phyloP scores from a whole-genome alignment of 2,113 vertebrate genomes.

The Neolamprologus falcicula region DNA sequence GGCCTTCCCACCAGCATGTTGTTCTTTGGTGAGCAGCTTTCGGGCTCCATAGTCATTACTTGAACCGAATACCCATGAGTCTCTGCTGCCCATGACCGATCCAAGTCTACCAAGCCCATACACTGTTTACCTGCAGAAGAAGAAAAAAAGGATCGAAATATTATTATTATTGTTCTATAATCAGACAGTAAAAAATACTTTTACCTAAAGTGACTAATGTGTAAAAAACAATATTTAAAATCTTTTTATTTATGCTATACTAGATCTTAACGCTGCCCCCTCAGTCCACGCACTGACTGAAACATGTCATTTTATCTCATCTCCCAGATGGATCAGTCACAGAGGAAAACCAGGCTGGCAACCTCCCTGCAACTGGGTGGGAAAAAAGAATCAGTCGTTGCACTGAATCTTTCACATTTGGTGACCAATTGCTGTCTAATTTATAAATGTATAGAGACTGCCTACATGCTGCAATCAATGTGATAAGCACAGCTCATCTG shows the following conservation, averaged over 20 bases:
- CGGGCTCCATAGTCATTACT: constrained; percentile 93
- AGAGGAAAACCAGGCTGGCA: neutral
- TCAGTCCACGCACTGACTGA: neutral
- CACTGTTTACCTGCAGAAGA: constrained; percentile 83
- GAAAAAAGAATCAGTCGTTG: neutral
- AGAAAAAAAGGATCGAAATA: neutral
- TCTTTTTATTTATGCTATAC: neutral
- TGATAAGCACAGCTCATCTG: neutral
- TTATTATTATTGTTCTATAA: neutral
- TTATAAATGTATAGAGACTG: neutral
- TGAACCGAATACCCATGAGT: constrained; percentile 76
- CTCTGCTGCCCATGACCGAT: constrained; percentile 88
- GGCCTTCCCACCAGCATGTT: constrained; percentile 83
- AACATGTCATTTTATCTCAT: neutral
- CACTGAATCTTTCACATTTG: neutral
- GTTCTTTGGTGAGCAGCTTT: constrained; percentile 95
- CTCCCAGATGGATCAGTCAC: neutral
- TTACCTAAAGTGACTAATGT: neutral
- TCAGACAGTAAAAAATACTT: neutral
- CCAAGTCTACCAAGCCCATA: constrained; percentile 95
- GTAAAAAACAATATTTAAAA: neutral
- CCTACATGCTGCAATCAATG: neutral
- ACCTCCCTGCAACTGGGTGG: neutral
- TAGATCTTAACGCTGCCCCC: neutral
- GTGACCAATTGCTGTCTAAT: neutral